Evolutionary conservation across 2,797 vertebrate genomes (phyloP).

Genomic region (Hipposideros larvatus): DNA sequence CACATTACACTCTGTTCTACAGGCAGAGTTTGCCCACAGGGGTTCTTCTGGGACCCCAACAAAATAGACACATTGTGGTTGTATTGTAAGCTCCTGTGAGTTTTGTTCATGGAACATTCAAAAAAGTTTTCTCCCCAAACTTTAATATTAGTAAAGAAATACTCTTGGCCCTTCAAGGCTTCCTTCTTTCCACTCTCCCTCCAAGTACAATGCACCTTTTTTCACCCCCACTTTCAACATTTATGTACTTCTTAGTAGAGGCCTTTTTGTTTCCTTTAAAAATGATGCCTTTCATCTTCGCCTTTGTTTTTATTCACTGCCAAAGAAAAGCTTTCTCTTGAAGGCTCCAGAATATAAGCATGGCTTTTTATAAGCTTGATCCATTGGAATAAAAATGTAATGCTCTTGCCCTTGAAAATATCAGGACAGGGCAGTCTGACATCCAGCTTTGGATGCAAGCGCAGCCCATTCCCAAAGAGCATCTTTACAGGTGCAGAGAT

Average conservation of each 20-base stretch:
- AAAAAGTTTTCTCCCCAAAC: not conserved
- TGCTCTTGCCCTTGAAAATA: conserved; percentile 66
- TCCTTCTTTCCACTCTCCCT: not conserved
- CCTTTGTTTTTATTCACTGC: conserved; percentile 75
- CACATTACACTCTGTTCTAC: not conserved
- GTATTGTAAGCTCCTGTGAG: conserved; percentile 47
- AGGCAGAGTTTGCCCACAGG: not conserved
- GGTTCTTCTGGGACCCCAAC: not conserved
- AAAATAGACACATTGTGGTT: not conserved
- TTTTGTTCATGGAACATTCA: conserved; percentile 54
- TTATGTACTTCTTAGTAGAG: conserved; percentile 63
- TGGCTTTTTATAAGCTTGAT: conserved; percentile 56
- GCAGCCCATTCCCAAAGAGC: not conserved
- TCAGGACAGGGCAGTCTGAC: conserved; percentile 21
- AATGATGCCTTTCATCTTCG: conserved; percentile 69
- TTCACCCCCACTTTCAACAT: conserved; percentile 9
- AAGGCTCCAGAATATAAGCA: conserved; percentile 55
- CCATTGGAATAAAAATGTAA: conserved; percentile 41
- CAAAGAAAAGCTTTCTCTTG: conserved; percentile 67
- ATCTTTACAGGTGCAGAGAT: not conserved
- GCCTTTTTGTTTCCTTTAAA: conserved; percentile 73
- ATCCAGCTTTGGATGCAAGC: not conserved
- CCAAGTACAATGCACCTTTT: conserved; percentile 38
- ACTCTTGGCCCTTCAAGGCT: not conserved
- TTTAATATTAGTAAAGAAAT: conserved; percentile 37